phyloP scores from a whole-genome alignment of 2,113 vertebrate genomes.

The Telmatochromis sp. region DNA sequence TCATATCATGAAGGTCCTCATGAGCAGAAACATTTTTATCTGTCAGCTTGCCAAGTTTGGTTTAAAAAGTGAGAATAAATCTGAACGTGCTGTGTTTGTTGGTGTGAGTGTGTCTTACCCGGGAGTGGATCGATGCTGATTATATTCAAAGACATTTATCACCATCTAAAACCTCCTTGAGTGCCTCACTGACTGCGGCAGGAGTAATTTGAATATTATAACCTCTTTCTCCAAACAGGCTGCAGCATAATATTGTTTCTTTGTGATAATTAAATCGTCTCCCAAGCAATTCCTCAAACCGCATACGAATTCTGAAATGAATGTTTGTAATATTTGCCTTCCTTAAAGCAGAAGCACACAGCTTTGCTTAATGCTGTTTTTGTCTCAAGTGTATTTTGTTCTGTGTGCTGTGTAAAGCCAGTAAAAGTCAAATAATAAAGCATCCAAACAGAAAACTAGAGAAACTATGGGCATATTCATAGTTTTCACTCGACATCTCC shows the following conservation, averaged over 20 bases:
- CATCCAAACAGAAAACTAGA: background rate
- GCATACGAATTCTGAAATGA: background rate
- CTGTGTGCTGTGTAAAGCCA: background rate
- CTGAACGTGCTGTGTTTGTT: background rate
- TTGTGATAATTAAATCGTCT: background rate
- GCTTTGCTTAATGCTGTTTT: background rate
- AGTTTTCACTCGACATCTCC: background rate
- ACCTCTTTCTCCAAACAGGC: background rate
- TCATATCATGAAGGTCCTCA: background rate
- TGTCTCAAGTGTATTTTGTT: background rate
- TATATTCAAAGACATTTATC: background rate
- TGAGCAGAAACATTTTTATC: background rate
- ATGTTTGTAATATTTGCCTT: background rate
- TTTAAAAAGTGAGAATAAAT: background rate
- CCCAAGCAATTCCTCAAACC: background rate
- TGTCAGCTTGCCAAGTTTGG: background rate
- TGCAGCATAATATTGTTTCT: background rate
- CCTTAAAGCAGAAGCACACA: background rate
- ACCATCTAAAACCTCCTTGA: background rate
- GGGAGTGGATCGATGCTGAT: background rate
- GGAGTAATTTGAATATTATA: background rate
- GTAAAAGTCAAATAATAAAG: background rate
- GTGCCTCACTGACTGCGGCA: background rate
- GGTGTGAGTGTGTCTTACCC: background rate
- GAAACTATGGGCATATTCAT: background rate